Percentiles rank a stretch among this genome's conserved stretches.
Evolutionary conservation across 2,888 invertebrate genomes (phyloP).

Genomic region (Caradrina kadenii): DNA sequence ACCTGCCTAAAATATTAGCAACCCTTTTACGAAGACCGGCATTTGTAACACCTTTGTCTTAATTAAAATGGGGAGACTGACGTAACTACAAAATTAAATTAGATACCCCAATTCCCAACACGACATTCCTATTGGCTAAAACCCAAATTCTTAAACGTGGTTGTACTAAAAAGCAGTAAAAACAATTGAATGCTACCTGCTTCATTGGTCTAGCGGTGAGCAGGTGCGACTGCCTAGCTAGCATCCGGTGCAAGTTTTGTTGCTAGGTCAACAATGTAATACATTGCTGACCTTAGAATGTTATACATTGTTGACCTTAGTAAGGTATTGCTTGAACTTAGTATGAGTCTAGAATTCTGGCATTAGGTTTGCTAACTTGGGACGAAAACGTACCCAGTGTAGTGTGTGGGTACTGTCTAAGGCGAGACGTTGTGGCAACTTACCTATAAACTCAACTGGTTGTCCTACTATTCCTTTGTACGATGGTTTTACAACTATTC

Average conservation of each 20-base stretch:
- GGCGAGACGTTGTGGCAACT: slow-evolving; percentile 43
- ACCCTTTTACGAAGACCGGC: not conserved
- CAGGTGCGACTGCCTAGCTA: not conserved
- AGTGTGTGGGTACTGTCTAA: not conserved
- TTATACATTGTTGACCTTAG: no score
- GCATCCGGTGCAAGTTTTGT: not conserved
- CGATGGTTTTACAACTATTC: slow-evolving; percentile 94
- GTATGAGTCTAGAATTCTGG: not conserved
- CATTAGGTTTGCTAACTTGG: not conserved
- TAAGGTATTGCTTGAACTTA: no score
- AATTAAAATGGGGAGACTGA: slow-evolving; percentile 17
- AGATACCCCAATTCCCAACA: slow-evolving; percentile 5
- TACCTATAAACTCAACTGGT: slow-evolving; percentile 99
- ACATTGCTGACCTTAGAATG: no score
- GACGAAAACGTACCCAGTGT: not conserved
- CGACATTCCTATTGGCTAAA: slow-evolving; percentile 20
- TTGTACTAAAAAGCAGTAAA: not conserved
- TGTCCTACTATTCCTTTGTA: slow-evolving; percentile 96
- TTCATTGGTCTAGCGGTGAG: not conserved
- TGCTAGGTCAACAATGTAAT: not conserved
- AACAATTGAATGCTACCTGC: not conserved
- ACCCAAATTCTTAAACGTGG: slow-evolving; percentile 24
- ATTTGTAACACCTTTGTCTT: slow-evolving; percentile 3
- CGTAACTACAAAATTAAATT: slow-evolving; percentile 21
- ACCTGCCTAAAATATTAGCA: not conserved